Evolutionary conservation across 2,797 vertebrate genomes (phyloP).

Genomic region (Gadopsis marmoratus): DNA sequence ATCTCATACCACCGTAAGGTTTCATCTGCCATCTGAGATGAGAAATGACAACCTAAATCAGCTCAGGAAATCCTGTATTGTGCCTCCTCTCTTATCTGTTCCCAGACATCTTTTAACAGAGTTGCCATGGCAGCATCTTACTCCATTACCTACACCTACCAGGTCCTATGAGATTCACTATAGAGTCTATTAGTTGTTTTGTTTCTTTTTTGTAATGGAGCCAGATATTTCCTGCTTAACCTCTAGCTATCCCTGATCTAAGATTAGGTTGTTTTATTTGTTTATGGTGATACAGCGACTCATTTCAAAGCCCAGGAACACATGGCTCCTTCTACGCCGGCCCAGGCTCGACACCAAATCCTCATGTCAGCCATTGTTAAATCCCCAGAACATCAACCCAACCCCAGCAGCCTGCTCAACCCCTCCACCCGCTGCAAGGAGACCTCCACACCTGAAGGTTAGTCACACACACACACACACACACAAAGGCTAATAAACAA

Average conservation of each 20-base stretch:
- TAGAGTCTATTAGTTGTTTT: background rate
- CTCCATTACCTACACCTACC: slow-evolving; percentile 30
- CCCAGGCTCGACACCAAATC: slow-evolving; percentile 96
- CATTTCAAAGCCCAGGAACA: slow-evolving; percentile 97
- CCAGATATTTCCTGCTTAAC: background rate
- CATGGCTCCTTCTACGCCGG: slow-evolving; percentile 91
- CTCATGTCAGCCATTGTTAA: slow-evolving; percentile 99
- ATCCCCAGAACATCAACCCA: slow-evolving; percentile 97
- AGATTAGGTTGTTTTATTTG: slow-evolving; percentile 22
- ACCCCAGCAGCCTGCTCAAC: slow-evolving; percentile 94
- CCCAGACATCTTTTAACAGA: slow-evolving; percentile 30
- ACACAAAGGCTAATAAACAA: slow-evolving; percentile 2
- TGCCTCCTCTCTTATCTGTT: slow-evolving; percentile 18
- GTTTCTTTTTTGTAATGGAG: slow-evolving; percentile 17
- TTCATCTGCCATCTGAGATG: slow-evolving; percentile 8
- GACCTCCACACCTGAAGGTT: slow-evolving; percentile 94
- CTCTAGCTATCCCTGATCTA: slow-evolving; percentile 21
- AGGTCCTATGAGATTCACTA: slow-evolving; percentile 21
- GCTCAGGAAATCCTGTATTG: slow-evolving; percentile 13
- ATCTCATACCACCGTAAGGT: background rate
- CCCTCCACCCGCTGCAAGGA: slow-evolving; percentile 95
- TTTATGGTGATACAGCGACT: slow-evolving; percentile 85
- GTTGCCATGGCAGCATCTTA: slow-evolving; percentile 45
- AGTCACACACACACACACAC: slow-evolving; percentile 39
- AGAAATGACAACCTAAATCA: background rate